These are phyloP conservation scores for Lordiphosa collinella DNA, from an alignment of 1,140 invertebrate genomes.

Conservation along the genomic window DNA sequence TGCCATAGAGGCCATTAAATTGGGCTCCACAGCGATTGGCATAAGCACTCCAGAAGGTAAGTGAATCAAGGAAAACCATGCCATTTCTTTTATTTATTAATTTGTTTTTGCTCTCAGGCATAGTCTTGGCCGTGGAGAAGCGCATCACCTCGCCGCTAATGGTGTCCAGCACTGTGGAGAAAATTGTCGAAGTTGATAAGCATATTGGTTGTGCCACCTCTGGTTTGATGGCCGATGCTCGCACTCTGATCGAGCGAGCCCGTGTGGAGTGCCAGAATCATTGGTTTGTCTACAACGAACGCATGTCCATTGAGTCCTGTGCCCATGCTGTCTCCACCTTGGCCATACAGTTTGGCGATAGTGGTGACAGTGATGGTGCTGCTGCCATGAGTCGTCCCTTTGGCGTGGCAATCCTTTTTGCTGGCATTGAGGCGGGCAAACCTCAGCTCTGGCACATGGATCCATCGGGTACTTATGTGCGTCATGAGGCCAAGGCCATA, in stretches of 20 bases:
- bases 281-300: slow-evolving; percentile 98
- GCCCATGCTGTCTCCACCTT: slow-evolving; percentile 99
- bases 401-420: slow-evolving; percentile 97
- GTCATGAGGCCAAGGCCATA: slow-evolving; percentile 99
- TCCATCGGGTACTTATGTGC: slow-evolving; percentile 97
- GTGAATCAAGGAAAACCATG: background rate
- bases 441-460: slow-evolving; percentile 98
- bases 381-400: slow-evolving; percentile 99
- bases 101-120: slow-evolving; percentile 79
- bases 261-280: slow-evolving; percentile 98
- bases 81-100: slow-evolving; percentile 28
- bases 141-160: slow-evolving; percentile 97
- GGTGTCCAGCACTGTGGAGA: slow-evolving; percentile 97
- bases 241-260: slow-evolving; percentile 95
- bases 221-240: slow-evolving; percentile 98
- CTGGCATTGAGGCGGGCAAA: slow-evolving; percentile 91
- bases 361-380: slow-evolving; percentile 94
- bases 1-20: slow-evolving; percentile 99
- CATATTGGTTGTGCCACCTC: slow-evolving; percentile 99
- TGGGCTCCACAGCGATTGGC: slow-evolving; percentile 99
- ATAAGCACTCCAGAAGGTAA: slow-evolving; percentile 94
- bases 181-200: slow-evolving; percentile 97
- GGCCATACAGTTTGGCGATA: slow-evolving; percentile 99
- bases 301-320: slow-evolving; percentile 97
- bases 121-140: slow-evolving; percentile 98